phyloP scores from a whole-genome alignment of 2,113 vertebrate genomes.

The Aramus guarauna region DNA sequence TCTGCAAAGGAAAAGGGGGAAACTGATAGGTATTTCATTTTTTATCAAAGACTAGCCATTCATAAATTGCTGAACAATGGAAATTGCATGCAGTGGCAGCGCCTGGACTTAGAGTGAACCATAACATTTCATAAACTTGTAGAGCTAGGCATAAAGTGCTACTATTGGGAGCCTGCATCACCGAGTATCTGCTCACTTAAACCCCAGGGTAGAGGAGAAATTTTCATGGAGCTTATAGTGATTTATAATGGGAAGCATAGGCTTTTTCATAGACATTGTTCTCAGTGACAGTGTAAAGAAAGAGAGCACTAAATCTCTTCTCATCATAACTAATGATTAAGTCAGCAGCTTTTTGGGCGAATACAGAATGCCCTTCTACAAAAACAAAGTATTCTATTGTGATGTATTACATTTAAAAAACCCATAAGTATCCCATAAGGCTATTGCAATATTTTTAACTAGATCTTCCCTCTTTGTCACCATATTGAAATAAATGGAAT shows the following conservation, averaged over 20 bases:
- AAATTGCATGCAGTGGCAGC: not conserved
- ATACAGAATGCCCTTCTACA: conserved; percentile 53
- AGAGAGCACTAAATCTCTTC: conserved; percentile 74
- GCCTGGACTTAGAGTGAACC: conserved; percentile 13
- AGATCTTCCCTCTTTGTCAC: conserved; percentile 70
- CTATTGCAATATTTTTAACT: conserved; percentile 66
- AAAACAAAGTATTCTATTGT: conserved; percentile 76
- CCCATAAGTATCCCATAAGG: conserved; percentile 68
- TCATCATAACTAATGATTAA: conserved; percentile 74
- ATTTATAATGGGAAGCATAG: conserved; percentile 77
- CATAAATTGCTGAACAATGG: conserved; percentile 56
- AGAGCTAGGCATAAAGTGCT: conserved; percentile 28
- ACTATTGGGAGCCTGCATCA: conserved; percentile 13
- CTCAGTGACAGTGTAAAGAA: conserved; percentile 77
- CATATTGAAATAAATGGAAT: conserved; percentile 66
- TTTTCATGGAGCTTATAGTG: conserved; percentile 79
- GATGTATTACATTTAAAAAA: conserved; percentile 63
- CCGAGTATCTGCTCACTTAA: conserved; percentile 58
- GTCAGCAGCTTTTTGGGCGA: conserved; percentile 66
- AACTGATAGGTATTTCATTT: not conserved
- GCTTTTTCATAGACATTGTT: conserved; percentile 73
- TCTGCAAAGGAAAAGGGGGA: not conserved
- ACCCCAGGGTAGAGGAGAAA: conserved; percentile 69
- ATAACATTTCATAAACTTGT: conserved; percentile 21
- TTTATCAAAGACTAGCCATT: conserved; percentile 10